Evolutionary conservation across 1,140 invertebrate species (phyloP), one percentile per base, ranked within the genome.

Genomic region (Drosophila kepulauana): DNA sequence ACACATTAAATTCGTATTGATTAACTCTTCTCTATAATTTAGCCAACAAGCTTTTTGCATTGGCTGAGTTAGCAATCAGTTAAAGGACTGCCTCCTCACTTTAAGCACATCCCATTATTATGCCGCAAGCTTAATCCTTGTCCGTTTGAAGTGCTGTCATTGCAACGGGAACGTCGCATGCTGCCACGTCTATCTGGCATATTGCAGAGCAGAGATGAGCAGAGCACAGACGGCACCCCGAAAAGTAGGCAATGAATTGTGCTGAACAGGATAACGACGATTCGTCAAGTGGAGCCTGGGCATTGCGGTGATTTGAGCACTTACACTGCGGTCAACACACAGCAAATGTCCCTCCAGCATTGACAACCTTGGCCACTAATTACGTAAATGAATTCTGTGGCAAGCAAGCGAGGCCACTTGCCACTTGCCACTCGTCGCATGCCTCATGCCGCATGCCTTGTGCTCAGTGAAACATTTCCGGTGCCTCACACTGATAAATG

Each of bases 351-450:
- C 61, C 74, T 25, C 57, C 68, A 43, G 48, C 68, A 71, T 65
- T 58, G 66, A 59, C 73, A 71, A 52, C 64, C 84, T 75, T 75
- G 84, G 77, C 74, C 84, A 87, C 82, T 87, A 87, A 87, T 87
- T 87, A 87, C 84, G 82, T 75, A 87, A 87, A 87, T 87, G 82
- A 87, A 87, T 87, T 74, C 80, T 77, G 64, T 77, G 79, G 63
- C 46, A 33, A 41, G 41, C 57, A 11, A 35, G 49, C 48, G 52
- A 25, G 54, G 54, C 28, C 46, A 28, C 38, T 13, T 35, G 51
- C 48, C 64, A 33, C 49, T 43, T 46, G 46, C 38, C 35, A 20
- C 20, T 20, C 20, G 20, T 20, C 20, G 7, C 25, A 5, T 43
- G 43, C 35, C 43, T 1, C 54, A 30, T 51, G 25, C 35, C 46